These are phyloP conservation scores for Petrophora chlorosata DNA, from an alignment of 2,888 invertebrate species.

Conservation along the genomic window DNA sequence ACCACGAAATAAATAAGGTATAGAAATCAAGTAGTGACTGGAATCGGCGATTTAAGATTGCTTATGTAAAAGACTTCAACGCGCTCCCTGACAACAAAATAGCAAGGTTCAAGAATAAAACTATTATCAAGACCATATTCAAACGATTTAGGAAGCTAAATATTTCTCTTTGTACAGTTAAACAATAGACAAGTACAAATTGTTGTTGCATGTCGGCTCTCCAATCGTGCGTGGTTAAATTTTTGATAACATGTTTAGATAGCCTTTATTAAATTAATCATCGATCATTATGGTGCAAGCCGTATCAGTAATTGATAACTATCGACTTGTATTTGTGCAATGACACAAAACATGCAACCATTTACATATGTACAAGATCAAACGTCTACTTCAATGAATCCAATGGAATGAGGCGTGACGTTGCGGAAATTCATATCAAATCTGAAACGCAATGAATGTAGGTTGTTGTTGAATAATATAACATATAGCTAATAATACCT, in stretches of 20 bases:
- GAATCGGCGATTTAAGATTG: background rate
- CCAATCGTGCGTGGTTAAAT: slow-evolving; percentile 10
- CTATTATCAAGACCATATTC: background rate
- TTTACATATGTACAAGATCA: background rate
- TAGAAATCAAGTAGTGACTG: no score
- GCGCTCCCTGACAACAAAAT: slow-evolving; percentile 1
- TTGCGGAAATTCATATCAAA: no score
- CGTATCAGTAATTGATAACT: slow-evolving; percentile 11
- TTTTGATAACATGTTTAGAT: slow-evolving; percentile 11
- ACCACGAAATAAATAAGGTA: no score
- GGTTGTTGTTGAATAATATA: no score
- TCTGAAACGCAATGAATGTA: no score
- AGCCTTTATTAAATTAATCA: slow-evolving; percentile 16
- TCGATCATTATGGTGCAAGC: slow-evolving; percentile 25
- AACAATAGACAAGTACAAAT: no score
- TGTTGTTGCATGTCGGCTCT: background rate
- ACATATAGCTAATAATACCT: no score
- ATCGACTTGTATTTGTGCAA: slow-evolving; percentile 9
- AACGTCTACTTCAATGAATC: background rate
- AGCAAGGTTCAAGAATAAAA: background rate
- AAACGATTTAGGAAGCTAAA: no score
- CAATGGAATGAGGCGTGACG: no score
- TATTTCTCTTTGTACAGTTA: no score
- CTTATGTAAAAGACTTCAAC: slow-evolving; percentile 20
- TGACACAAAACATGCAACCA: slow-evolving; percentile 12